A percentile compares a stretch with the other conserved stretches of the same genome.
phyloP scores from a whole-genome alignment of 35 echinoderm and acorn worm genomes.

The Anneissia japonica region DNA sequence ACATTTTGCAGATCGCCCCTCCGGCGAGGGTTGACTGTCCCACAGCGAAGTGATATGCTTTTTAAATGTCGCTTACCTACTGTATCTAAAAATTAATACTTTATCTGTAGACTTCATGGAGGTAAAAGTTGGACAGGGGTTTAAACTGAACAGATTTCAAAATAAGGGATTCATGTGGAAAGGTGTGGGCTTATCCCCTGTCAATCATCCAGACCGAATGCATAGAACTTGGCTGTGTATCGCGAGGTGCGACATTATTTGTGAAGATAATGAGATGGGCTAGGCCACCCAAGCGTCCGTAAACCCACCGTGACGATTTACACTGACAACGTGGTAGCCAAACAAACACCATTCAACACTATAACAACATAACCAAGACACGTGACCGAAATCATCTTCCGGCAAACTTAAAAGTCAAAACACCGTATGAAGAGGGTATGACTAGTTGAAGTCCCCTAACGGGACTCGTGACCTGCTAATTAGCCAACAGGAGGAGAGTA shows the following conservation, averaged over 20 bases:
- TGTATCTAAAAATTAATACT: too few relatives aligned
- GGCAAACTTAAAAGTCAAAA: background rate
- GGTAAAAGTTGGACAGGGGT: too few relatives aligned
- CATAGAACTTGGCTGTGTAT: background rate
- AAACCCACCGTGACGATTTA: background rate
- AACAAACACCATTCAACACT: constrained; percentile 1
- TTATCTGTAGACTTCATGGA: too few relatives aligned
- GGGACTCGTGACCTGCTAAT: too few relatives aligned
- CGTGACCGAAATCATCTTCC: background rate
- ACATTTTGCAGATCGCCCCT: background rate
- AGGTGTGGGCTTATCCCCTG: background rate
- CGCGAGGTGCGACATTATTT: background rate
- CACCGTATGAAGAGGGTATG: background rate
- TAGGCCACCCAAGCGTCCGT: background rate
- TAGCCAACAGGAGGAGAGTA: too few relatives aligned
- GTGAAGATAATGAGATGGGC: background rate
- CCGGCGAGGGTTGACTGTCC: background rate
- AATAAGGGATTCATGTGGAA: background rate
- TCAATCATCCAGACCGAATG: background rate
- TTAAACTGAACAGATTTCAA: too few relatives aligned
- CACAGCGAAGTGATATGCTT: too few relatives aligned
- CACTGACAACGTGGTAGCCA: background rate
- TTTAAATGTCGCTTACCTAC: too few relatives aligned
- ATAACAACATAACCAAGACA: background rate
- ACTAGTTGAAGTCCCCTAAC: background rate